phyloP scores from a whole-genome alignment of 35 echinoderm and acorn worm species.

The Stichopus chloronotus region DNA sequence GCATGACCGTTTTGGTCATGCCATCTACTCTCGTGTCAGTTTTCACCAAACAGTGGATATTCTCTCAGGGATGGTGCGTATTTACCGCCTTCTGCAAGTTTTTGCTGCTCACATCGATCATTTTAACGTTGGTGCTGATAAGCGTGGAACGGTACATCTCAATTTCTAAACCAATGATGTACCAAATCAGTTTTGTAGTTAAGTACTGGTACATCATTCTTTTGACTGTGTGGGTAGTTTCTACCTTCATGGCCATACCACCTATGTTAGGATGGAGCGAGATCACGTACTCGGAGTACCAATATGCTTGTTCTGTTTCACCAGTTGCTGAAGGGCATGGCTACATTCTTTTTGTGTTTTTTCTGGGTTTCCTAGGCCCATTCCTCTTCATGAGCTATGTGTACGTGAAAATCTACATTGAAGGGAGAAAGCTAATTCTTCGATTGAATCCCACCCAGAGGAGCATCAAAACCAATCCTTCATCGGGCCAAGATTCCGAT shows the following conservation, averaged over 20 bases:
- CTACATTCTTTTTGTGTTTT: constrained; percentile 70
- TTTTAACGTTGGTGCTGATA: constrained; percentile 71
- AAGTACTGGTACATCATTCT: constrained; percentile 47
- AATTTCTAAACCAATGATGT: constrained; percentile 61
- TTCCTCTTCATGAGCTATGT: constrained; percentile 65
- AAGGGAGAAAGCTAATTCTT: constrained; percentile 65
- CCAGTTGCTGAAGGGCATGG: constrained; percentile 4
- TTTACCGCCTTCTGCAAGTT: constrained; percentile 61
- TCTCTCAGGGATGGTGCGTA: constrained; percentile 43
- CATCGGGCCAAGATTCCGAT: constrained; percentile 32
- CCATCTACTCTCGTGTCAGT: constrained; percentile 56
- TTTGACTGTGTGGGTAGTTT: constrained; percentile 48
- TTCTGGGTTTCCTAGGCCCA: constrained; percentile 70
- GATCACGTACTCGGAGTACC: constrained; percentile 62
- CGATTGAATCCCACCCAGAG: constrained; percentile 39
- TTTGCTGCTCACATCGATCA: constrained; percentile 57
- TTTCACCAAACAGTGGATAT: constrained; percentile 48
- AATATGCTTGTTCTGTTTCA: constrained; percentile 71
- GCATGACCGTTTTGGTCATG: constrained; percentile 71
- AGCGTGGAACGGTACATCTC: constrained; percentile 72
- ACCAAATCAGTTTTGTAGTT: constrained; percentile 46
- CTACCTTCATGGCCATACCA: constrained; percentile 65
- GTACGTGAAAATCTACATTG: constrained; percentile 75
- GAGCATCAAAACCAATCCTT: neutral
- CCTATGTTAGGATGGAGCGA: constrained; percentile 74